A percentile compares a stretch with the other conserved stretches of the same genome.
Evolutionary conservation across 2,113 vertebrate species (phyloP).

Genomic region (Eubucco bourcierii): DNA sequence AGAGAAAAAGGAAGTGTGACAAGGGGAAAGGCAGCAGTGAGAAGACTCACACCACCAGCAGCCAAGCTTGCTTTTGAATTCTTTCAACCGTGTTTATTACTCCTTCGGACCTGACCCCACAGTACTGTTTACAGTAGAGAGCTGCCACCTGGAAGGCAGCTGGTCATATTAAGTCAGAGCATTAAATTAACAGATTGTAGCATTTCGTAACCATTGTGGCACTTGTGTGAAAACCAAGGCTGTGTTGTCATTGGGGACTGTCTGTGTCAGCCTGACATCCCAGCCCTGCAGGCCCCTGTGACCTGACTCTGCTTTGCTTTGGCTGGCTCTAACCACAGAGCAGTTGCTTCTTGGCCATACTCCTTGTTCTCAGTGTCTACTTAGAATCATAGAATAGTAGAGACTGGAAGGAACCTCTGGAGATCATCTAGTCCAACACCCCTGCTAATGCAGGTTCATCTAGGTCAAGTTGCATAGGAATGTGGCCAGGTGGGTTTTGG

Average conservation of each 20-base stretch:
- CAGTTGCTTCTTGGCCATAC: neutral
- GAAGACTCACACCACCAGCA: neutral
- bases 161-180: neutral
- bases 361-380: neutral
- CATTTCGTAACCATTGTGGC: neutral
- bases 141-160: neutral
- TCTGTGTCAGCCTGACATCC: neutral
- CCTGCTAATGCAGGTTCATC: too few species aligned
- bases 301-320: neutral
- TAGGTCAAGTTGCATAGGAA: too few species aligned
- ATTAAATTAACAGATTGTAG: neutral
- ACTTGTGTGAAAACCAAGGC: neutral
- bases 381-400: neutral
- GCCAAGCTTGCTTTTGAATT: neutral
- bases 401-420: too few species aligned
- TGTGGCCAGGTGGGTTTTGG: too few species aligned
- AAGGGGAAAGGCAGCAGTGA: rapidly evolving
- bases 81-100: neutral
- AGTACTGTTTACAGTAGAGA: neutral
- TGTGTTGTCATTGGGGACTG: neutral
- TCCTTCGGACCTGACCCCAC: neutral
- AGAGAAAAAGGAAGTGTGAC: neutral
- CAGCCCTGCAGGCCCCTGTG: neutral
- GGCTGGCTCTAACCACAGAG: neutral
- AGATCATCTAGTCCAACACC: too few species aligned